Base-by-base conservation (phyloP, 1,140 invertebrate genomes). In the Cydia strobilella region DNA sequence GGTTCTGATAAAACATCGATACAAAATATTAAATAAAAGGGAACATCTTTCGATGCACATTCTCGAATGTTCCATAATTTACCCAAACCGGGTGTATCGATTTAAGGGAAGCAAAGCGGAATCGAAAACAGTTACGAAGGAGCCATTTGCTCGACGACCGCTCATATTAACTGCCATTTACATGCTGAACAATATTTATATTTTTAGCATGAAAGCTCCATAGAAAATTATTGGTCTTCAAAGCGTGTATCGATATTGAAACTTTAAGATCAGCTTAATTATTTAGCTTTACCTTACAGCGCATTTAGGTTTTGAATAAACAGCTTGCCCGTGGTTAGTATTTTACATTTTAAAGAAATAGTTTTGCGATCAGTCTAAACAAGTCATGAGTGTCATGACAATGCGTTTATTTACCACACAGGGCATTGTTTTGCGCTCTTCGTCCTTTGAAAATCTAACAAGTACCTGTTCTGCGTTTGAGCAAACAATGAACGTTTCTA, bases 381-480 rank as follows among this genome's bases (percentile, higher is more conserved):
- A 23, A 59, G 54, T 59, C 54, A 54, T 54, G 42, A 45, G n/a
- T 18, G 54, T 59, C 54, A 59, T 23, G 18, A 59, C 54, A 59
- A 59, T 59, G 54, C 54, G 54, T 20, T 23, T 59, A 59, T 59
- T 59, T 23, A 59, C 54, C 20, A 23, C 54, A 59, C 18, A 23
- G 54, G 54, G 54, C 9, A 59, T 59, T 59, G 54, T 59, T 13
- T 59, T 23, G 54, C 18, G 20, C 54, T 59, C 54, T 59, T 23
- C 18, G 18, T 59, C 54, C 54, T 59, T 59, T 59, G 54, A 23
- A 59, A 59, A 59, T 59, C 54, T 59, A 20, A 59, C 54, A 59
- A 59, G 54, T 59, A 59, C 54, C 54, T 59, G 54, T 59, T 59
- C 54, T 59, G 54, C 51, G 51, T 59, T 59, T 59, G 54, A 59